Conservation (phyloP, 2,113 vertebrate genomes). For the Gallinago media region DNA sequence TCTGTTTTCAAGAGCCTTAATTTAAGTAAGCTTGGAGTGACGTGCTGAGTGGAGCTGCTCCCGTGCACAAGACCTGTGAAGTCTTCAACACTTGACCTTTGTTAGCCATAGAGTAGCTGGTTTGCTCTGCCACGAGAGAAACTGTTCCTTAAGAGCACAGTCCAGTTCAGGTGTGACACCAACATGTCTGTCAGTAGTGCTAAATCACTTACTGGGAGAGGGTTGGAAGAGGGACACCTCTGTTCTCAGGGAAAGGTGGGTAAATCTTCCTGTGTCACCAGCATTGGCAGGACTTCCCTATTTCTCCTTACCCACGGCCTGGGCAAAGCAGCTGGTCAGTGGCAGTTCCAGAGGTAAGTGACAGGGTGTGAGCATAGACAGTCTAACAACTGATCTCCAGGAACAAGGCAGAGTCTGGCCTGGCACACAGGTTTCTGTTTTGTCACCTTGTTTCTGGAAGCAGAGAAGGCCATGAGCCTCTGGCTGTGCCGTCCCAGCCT, state of each 20-base stretch:
- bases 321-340: not conserved
- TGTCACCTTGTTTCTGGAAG: not conserved
- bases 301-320: not conserved
- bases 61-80: not conserved
- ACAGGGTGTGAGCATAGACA: not conserved
- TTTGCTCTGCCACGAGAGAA: not conserved
- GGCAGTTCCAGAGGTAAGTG: not conserved
- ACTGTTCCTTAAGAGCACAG: not conserved
- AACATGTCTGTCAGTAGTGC: not conserved
- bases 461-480: not conserved
- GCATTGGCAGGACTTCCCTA: rapidly evolving
- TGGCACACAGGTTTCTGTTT: not conserved
- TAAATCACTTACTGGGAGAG: not conserved
- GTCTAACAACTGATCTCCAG: not conserved
- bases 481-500: not conserved
- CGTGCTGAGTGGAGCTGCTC: not conserved
- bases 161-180: not conserved
- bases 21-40: not conserved
- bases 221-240: not conserved
- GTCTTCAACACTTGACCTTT: not conserved
- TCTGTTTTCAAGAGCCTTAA: not conserved
- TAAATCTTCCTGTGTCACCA: not conserved
- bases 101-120: not conserved
- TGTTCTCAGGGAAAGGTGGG: not conserved
- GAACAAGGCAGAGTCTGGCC: not conserved